Base-by-base conservation (phyloP, 2,797 vertebrate genomes). In the Lagodon rhomboides region DNA sequence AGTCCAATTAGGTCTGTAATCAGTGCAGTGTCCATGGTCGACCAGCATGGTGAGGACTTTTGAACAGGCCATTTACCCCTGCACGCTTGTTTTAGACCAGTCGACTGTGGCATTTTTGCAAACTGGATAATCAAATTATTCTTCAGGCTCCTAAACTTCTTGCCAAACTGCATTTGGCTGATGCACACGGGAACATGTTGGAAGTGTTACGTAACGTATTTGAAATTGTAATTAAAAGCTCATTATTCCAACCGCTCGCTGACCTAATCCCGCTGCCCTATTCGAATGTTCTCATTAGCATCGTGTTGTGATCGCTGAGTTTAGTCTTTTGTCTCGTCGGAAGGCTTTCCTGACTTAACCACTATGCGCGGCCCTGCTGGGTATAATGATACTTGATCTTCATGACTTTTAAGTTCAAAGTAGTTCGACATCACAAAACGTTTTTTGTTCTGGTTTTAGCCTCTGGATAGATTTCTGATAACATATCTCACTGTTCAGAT, bases 161-260 rank as follows among this genome's bases (percentile, higher is more conserved):
- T 46, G n/a, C 67, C 72, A 77, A 89, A 77, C n/a, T 55, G 73
- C 73, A 68, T 80, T 75, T 78, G 81, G 73, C 55, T 53, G 54
- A 18, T 63, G 67, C 17, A 70, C 67, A 68, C 34, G 4, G 60
- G 74, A 83, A 15, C 72, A 77, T 65, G 63, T 64, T 51, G 49
- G 61, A 20, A 8, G 55, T 17, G 73, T 92, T 90, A 92, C 43
- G 59, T 85, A 90, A 93, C 65, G 46, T 63, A 47, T 89, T 83
- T 89, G 20, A 89, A 89, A 77, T 69, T 81, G 83, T 74, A 84
- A 90, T 88, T 84, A 85, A 89, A 85, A 87, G 82, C 82, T 84
- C 68, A 82, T 91, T 79, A 74, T 83, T 76, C 23, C 67, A 67
- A 89, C 86, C 77, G 67, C 55, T 75, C 3, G 4, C 47, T 70